phyloP scores from a whole-genome alignment of 1,140 invertebrate species.

The Homalodisca vitripennis region DNA sequence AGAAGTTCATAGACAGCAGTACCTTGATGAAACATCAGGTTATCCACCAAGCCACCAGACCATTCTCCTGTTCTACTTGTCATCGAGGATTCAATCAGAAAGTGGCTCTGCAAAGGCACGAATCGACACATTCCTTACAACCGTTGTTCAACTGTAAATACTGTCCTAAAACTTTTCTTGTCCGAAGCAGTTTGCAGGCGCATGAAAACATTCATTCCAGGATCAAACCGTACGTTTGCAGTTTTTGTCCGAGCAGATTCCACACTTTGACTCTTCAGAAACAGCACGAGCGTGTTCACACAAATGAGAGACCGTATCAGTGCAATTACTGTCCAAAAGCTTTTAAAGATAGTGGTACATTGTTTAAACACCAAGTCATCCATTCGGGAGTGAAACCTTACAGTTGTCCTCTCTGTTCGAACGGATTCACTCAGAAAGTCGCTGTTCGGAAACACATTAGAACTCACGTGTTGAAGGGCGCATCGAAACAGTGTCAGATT shows the following conservation, averaged over 20 bases:
- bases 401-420: slow-evolving; percentile 45
- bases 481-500: slow-evolving; percentile 35
- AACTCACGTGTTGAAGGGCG: slow-evolving; percentile 42
- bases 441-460: slow-evolving; percentile 48
- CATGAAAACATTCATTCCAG: slow-evolving; percentile 42
- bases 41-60: slow-evolving; percentile 41
- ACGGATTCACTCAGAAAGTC: slow-evolving; percentile 41
- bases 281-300: slow-evolving; percentile 70
- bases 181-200: slow-evolving; percentile 35
- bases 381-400: slow-evolving; percentile 46
- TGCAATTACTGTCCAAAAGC: slow-evolving; percentile 68
- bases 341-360: slow-evolving; percentile 56
- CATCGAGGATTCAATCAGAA: slow-evolving; percentile 38
- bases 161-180: slow-evolving; percentile 39
- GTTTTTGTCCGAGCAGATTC: slow-evolving; percentile 44
- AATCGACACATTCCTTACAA: slow-evolving; percentile 36
- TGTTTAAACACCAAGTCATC: slow-evolving; percentile 55
- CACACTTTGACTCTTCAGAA: slow-evolving; percentile 51
- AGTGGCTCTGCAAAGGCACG: slow-evolving; percentile 37
- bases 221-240: slow-evolving; percentile 39
- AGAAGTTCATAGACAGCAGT: slow-evolving; percentile 46
- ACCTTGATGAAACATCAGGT: slow-evolving; percentile 40
- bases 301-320: slow-evolving; percentile 62
- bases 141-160: slow-evolving; percentile 36
- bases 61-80: slow-evolving; percentile 36